Conservation (phyloP, 2,797 vertebrate species). For the Pogoniulus pusillus region DNA sequence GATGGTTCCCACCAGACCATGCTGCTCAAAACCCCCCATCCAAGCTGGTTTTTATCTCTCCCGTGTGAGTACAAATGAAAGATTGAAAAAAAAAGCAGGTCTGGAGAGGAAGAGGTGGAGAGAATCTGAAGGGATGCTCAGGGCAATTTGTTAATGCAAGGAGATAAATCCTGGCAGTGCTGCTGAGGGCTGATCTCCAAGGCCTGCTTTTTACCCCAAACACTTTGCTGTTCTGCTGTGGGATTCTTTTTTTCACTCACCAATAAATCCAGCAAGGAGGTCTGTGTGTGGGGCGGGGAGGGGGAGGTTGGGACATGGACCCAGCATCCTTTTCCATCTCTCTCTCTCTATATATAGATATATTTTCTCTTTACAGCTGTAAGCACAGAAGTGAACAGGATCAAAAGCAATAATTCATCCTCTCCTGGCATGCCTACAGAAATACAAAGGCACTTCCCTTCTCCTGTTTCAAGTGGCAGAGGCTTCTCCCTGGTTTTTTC, state of each 20-base stretch:
- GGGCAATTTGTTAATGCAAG: background rate
- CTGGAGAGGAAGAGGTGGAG: background rate
- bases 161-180: background rate
- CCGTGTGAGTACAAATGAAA: too few relatives aligned
- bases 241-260: background rate
- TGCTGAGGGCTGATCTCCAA: background rate
- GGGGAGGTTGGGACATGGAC: too few relatives aligned
- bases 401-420: constrained; percentile 10
- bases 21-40: too few relatives aligned
- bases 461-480: background rate
- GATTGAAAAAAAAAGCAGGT: too few relatives aligned
- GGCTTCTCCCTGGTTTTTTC: background rate
- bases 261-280: background rate
- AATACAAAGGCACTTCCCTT: constrained; percentile 7
- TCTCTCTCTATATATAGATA: too few relatives aligned
- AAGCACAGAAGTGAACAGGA: background rate
- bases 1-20: too few relatives aligned
- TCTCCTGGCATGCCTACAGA: background rate
- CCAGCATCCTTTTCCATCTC: too few relatives aligned
- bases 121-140: background rate
- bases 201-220: background rate
- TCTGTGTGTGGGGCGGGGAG: too few relatives aligned
- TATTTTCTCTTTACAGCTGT: background rate
- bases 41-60: too few relatives aligned
- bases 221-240: background rate